phyloP scores from a whole-genome alignment of 2,113 vertebrate species.

The Amphiprion ocellaris region DNA sequence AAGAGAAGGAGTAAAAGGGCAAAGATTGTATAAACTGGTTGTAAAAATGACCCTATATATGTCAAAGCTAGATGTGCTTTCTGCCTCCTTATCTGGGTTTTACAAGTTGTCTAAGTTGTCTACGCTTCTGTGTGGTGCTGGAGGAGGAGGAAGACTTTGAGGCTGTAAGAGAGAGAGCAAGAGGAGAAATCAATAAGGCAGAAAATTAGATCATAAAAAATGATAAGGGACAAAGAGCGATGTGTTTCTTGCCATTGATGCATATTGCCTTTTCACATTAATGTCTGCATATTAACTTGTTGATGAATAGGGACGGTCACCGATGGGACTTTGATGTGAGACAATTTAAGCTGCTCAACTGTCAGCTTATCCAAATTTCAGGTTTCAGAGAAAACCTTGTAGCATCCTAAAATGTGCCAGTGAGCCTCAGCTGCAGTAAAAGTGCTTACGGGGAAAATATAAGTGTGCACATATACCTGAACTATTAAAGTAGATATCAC shows the following conservation, averaged over 20 bases:
- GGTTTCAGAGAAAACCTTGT: neutral
- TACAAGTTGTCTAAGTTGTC: conserved; percentile 67
- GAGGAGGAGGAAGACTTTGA: conserved; percentile 23
- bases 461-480: conserved; percentile 9
- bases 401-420: neutral
- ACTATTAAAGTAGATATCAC: neutral
- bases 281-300: conserved; percentile 59
- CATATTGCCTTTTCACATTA: conserved; percentile 63
- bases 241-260: conserved; percentile 64
- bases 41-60: conserved; percentile 72
- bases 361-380: conserved; percentile 11
- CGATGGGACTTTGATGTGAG: conserved; percentile 29
- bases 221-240: conserved; percentile 69
- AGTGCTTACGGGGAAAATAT: neutral
- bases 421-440: neutral
- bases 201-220: conserved; percentile 79
- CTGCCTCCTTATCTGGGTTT: conserved; percentile 69
- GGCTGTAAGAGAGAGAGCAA: conserved; percentile 33
- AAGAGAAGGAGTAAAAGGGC: conserved; percentile 63
- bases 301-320: conserved; percentile 53
- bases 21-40: conserved; percentile 71
- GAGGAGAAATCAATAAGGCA: conserved; percentile 76
- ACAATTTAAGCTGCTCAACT: conserved; percentile 11
- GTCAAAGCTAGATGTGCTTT: conserved; percentile 69
- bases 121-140: conserved; percentile 47